A percentile compares a stretch with the other conserved stretches of the same genome.
Evolutionary conservation across 2,797 vertebrate species (phyloP).

Genomic region (Garrulus glandarius): DNA sequence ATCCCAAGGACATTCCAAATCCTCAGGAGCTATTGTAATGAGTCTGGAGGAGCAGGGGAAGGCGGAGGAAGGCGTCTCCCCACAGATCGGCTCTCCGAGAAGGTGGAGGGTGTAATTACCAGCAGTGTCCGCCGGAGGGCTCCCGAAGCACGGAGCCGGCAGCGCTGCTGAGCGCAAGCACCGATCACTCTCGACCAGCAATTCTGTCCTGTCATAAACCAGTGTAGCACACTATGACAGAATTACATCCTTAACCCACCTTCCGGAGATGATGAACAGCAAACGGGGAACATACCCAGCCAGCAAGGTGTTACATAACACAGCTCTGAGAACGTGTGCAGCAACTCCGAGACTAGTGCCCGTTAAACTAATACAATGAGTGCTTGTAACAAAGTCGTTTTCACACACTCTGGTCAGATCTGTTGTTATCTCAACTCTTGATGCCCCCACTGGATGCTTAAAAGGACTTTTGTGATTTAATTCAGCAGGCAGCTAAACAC

Average conservation of each 20-base stretch:
- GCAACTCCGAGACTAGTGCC: not conserved
- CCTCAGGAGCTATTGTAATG: not conserved
- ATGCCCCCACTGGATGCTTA: not conserved
- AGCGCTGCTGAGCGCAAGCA: fast-evolving
- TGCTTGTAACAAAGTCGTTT: not conserved
- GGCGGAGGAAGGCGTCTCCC: not conserved
- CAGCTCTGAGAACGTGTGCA: not conserved
- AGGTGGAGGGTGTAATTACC: not conserved
- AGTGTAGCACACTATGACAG: not conserved
- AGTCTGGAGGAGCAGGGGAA: not conserved
- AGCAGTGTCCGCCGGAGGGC: not conserved
- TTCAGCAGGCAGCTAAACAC: not conserved
- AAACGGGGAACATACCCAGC: not conserved
- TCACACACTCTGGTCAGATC: not conserved
- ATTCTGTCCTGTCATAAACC: fast-evolving
- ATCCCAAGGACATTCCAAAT: not conserved
- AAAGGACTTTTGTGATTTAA: not conserved
- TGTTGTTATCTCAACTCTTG: not conserved
- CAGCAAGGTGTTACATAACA: not conserved
- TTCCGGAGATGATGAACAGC: not conserved
- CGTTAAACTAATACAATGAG: not conserved
- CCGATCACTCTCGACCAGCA: not conserved
- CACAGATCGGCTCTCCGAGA: fast-evolving
- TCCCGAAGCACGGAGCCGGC: not conserved
- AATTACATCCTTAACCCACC: not conserved